phyloP scores from a whole-genome alignment of 2,888 invertebrate species.

The Phymatocera aterrima region DNA sequence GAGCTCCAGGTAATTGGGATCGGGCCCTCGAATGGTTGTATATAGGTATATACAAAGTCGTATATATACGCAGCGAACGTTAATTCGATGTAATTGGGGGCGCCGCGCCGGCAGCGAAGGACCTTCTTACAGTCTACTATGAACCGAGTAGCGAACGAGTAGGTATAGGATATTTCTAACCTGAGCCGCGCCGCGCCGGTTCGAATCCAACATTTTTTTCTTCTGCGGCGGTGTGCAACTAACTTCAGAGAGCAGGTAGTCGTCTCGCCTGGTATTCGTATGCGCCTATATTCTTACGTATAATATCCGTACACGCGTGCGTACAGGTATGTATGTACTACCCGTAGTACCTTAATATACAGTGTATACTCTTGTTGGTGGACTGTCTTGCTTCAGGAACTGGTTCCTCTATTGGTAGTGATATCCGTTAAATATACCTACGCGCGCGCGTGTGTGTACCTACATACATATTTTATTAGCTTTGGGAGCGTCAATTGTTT shows the following conservation, averaged over 20 bases:
- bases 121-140: neutral
- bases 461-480: neutral
- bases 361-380: neutral
- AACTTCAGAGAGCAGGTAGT: conserved; percentile 18
- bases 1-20: conserved; percentile 44
- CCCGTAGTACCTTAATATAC: neutral
- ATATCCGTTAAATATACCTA: neutral
- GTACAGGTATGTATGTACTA: neutral
- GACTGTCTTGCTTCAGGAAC: conserved; percentile 8
- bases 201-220: neutral
- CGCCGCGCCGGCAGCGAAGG: conserved; percentile 27
- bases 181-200: neutral
- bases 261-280: conserved; percentile 24
- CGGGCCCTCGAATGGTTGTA: neutral
- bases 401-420: conserved; percentile 4
- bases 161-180: conserved; percentile 1
- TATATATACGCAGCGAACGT: conserved; percentile 46
- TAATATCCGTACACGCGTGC: neutral
- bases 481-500: conserved; percentile 24
- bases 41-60: conserved; percentile 16
- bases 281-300: neutral
- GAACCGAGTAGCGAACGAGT: neutral
- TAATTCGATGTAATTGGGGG: conserved; percentile 56
- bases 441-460: neutral
- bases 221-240: neutral